Percentiles rank a stretch among this genome's conserved stretches.
phyloP scores from a whole-genome alignment of 2,888 invertebrate species.

The Koerneria pararmatus region DNA sequence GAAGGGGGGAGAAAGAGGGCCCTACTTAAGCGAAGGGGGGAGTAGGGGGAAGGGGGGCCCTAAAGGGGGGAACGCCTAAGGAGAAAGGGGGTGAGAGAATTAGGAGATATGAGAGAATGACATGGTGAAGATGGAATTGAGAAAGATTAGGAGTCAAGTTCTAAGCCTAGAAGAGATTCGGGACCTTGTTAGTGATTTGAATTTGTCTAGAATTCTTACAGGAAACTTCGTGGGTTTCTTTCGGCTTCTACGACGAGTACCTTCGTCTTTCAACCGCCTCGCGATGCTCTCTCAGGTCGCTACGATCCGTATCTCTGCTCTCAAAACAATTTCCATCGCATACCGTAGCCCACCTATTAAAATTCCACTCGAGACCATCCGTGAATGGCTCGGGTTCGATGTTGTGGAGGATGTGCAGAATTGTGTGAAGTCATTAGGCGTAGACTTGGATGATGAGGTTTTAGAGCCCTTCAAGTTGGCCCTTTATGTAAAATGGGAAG shows the following conservation, averaged over 20 bases:
- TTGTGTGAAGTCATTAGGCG: not conserved
- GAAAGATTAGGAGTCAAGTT: too few species aligned
- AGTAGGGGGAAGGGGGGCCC: too few species aligned
- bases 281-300: not conserved
- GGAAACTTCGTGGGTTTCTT: conserved; percentile 18
- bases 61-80: too few species aligned
- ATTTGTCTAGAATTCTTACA: not conserved
- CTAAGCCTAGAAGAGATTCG: too few species aligned
- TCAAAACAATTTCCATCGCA: conserved; percentile 12
- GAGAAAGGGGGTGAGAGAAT: too few species aligned
- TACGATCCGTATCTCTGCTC: not conserved
- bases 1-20: too few species aligned
- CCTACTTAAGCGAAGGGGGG: too few species aligned
- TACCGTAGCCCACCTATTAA: not conserved
- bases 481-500: not conserved
- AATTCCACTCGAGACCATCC: not conserved
- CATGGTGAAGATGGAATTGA: too few species aligned
- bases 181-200: too few species aligned
- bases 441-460: not conserved
- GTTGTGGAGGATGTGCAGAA: not conserved
- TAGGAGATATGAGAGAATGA: too few species aligned
- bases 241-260: not conserved
- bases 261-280: conserved; percentile 2
- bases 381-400: conserved; percentile 12
- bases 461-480: conserved; percentile 5